Percentiles rank a stretch among this genome's conserved stretches.
Conservation (phyloP, 2,888 invertebrate species). For the Meloe dianella region DNA sequence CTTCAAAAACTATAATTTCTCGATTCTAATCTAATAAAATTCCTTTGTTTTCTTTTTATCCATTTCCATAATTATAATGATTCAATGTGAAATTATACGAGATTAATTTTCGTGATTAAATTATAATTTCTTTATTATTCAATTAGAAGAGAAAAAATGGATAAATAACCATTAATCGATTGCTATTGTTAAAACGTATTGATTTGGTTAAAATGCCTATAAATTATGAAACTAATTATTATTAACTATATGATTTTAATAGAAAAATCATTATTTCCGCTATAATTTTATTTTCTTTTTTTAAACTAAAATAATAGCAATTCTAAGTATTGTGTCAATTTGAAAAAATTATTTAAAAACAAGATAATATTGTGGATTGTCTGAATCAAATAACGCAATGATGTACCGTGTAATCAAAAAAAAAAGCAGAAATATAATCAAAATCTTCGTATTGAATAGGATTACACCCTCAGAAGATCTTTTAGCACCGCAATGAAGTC, state of each 20-base stretch:
- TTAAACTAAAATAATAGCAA: neutral
- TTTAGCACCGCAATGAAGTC: too few relatives aligned
- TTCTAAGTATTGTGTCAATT: neutral
- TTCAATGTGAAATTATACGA: too few relatives aligned
- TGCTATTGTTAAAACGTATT: neutral
- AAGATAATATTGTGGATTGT: too few relatives aligned
- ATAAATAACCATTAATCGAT: too few relatives aligned
- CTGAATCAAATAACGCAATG: neutral
- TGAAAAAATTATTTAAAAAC: conserved; percentile 10
- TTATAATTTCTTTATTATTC: too few relatives aligned
- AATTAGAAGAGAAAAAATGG: too few relatives aligned
- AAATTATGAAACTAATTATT: neutral
- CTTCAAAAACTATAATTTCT: neutral
- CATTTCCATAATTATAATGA: too few relatives aligned
- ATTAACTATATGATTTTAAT: neutral
- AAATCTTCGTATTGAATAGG: too few relatives aligned
- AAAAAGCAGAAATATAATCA: too few relatives aligned
- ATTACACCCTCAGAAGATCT: too few relatives aligned
- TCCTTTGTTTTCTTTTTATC: neutral
- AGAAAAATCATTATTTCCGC: conserved; percentile 8
- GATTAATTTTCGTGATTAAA: too few relatives aligned
- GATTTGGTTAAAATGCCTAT: neutral
- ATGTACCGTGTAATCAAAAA: neutral
- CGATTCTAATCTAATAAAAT: neutral
- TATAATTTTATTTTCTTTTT: neutral